These are phyloP conservation scores for Pangasius sanitwongsei DNA, from an alignment of 2,797 vertebrate genomes.

Conservation along the genomic window DNA sequence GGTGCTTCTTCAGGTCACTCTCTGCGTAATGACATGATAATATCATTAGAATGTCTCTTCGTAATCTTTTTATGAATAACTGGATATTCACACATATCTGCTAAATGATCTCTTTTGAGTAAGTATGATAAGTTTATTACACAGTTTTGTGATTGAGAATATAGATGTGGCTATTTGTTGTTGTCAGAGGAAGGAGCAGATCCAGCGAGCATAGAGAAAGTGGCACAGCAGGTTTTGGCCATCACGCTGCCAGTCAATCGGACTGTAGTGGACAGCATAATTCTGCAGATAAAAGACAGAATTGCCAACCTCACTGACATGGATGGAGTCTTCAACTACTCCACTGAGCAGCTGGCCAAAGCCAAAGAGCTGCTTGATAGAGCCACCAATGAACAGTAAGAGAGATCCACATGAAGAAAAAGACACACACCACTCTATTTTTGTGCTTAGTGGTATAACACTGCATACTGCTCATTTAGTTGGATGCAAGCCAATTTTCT, in stretches of 20 bases:
- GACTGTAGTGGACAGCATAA: slow-evolving; percentile 65
- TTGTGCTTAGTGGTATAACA: neutral
- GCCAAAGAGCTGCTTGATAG: slow-evolving; percentile 73
- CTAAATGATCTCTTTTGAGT: neutral
- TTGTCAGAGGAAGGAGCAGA: slow-evolving; percentile 85
- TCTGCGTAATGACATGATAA: neutral
- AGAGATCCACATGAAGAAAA: neutral
- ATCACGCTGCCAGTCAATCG: slow-evolving; percentile 80
- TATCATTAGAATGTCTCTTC: neutral
- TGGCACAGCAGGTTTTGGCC: slow-evolving; percentile 79
- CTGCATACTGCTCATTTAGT: neutral
- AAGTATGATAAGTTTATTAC: neutral
- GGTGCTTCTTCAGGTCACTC: neutral
- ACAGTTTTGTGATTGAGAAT: neutral
- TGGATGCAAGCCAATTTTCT: neutral
- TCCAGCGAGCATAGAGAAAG: slow-evolving; percentile 83
- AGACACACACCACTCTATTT: neutral
- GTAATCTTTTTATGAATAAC: neutral
- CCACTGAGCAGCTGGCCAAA: slow-evolving; percentile 67
- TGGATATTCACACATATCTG: neutral
- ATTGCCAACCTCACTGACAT: slow-evolving; percentile 76
- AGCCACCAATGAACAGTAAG: slow-evolving; percentile 79
- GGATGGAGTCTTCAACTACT: slow-evolving; percentile 76
- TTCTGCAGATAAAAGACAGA: slow-evolving; percentile 76
- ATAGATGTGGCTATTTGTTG: neutral